A percentile compares a stretch with the other conserved stretches of the same genome.
Evolutionary conservation across 2,113 vertebrate genomes (phyloP).

Genomic region (Pygathrix nemaeus): DNA sequence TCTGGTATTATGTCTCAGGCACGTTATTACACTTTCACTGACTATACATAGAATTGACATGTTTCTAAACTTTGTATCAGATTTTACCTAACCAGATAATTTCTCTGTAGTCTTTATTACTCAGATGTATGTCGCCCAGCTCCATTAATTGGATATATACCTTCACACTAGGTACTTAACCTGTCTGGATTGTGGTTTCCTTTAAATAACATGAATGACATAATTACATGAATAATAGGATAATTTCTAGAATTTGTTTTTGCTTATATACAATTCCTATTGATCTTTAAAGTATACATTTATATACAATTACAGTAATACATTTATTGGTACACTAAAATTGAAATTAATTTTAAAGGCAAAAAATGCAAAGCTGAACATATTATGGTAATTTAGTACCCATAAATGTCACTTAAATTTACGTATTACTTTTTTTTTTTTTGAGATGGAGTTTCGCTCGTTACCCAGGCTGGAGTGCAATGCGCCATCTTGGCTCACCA

Average conservation of each 20-base stretch:
- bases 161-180: neutral
- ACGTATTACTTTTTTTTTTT: too few species aligned
- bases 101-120: neutral
- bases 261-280: constrained; percentile 9
- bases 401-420: neutral
- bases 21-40: neutral
- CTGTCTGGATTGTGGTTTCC: constrained; percentile 17
- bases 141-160: neutral
- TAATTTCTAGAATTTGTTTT: constrained; percentile 4
- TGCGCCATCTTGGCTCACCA: too few species aligned
- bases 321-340: neutral
- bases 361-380: constrained; percentile 6
- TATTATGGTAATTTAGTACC: neutral
- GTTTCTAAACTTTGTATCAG: neutral
- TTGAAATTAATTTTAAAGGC: neutral
- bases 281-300: neutral
- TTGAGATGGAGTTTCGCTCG: too few species aligned
- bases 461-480: too few species aligned
- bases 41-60: neutral
- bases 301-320: neutral
- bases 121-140: neutral
- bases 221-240: neutral
- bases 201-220: neutral
- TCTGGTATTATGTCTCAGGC: neutral
- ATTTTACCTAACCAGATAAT: neutral